Percentiles rank a stretch among this genome's conserved stretches.
Evolutionary conservation across 1,140 invertebrate species (phyloP).

Genomic region (Lamellibrachia luymesi): DNA sequence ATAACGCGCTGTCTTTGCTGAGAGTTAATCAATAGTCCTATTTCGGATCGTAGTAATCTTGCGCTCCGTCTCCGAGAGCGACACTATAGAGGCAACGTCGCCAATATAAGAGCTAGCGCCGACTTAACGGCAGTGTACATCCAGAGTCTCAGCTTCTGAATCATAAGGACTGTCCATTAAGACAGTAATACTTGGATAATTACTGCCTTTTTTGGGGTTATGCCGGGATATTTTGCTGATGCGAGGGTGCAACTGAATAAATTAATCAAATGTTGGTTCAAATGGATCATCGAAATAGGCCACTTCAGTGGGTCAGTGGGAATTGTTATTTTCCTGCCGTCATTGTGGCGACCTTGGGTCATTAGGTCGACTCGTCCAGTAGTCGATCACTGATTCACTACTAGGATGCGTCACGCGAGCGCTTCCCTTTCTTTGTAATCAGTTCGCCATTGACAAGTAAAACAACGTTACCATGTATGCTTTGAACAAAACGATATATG

Average conservation of each 20-base stretch:
- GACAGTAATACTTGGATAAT: not conserved
- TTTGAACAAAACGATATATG: not conserved
- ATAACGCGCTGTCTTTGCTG: not conserved
- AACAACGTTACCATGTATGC: too few relatives aligned
- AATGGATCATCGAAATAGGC: not conserved
- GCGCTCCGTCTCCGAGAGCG: not conserved
- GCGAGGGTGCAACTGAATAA: not conserved
- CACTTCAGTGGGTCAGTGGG: not conserved
- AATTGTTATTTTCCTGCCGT: not conserved
- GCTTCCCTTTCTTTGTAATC: too few relatives aligned
- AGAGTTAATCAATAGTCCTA: conserved; percentile 1
- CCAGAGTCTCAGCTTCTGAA: not conserved
- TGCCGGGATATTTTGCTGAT: not conserved
- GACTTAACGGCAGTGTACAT: not conserved
- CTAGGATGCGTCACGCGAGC: not conserved
- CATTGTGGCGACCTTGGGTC: not conserved
- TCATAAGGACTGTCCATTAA: not conserved
- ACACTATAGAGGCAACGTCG: not conserved
- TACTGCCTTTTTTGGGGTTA: not conserved
- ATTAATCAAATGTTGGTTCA: not conserved
- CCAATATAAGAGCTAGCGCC: not conserved
- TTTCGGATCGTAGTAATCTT: not conserved
- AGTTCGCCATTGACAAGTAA: too few relatives aligned
- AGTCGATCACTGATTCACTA: not conserved
- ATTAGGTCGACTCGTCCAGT: not conserved